Conservation (phyloP, 2,797 vertebrate species). For the Halcyon chelicuti region DNA sequence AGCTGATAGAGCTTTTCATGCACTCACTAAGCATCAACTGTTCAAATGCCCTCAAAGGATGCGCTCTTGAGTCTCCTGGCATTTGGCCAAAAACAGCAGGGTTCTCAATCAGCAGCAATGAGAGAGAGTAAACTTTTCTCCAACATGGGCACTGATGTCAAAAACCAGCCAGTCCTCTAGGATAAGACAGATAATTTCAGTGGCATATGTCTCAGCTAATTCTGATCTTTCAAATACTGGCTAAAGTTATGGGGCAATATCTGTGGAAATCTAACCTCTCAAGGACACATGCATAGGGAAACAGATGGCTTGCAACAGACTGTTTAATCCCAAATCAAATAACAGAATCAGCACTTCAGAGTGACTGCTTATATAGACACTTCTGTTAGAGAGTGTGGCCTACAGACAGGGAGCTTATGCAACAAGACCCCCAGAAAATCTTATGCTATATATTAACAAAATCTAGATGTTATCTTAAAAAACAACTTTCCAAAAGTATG, state of each 20-base stretch:
- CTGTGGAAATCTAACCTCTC: conserved; percentile 81
- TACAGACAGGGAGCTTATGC: conserved; percentile 58
- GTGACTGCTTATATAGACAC: conserved; percentile 78
- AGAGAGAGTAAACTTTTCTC: conserved; percentile 54
- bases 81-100: conserved; percentile 65
- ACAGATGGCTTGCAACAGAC: conserved; percentile 83
- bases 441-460: neutral
- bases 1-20: conserved; percentile 38
- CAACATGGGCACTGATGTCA: conserved; percentile 60
- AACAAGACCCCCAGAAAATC: conserved; percentile 40
- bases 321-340: conserved; percentile 86
- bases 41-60: conserved; percentile 59
- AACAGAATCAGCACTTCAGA: conserved; percentile 83
- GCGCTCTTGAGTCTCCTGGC: conserved; percentile 31
- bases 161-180: conserved; percentile 71
- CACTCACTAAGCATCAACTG: conserved; percentile 28
- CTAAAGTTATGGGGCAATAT: conserved; percentile 77
- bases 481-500: neutral
- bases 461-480: neutral
- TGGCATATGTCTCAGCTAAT: conserved; percentile 80
- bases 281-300: conserved; percentile 81
- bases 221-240: conserved; percentile 77
- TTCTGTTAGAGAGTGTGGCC: conserved; percentile 70
- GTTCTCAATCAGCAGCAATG: conserved; percentile 72
- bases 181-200: conserved; percentile 76